A percentile compares a stretch with the other conserved stretches of the same genome.
These are phyloP conservation scores for Microtus montanus DNA, from an alignment of 2,113 vertebrate genomes.

Conservation along the genomic window DNA sequence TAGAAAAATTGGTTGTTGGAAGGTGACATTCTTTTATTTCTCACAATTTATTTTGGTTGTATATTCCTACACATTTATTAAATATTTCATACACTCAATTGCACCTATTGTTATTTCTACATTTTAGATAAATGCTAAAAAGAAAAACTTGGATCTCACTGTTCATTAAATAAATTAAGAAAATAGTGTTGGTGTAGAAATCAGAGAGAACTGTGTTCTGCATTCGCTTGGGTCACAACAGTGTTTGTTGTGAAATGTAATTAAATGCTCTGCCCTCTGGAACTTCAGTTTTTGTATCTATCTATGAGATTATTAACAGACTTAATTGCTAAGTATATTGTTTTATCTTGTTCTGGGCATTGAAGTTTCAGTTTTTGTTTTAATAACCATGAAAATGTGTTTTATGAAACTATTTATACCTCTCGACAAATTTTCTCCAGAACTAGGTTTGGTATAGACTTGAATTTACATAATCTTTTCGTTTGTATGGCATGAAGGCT, in stretches of 20 bases:
- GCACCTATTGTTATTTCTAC: slow-evolving; percentile 84
- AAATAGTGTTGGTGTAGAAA: slow-evolving; percentile 79
- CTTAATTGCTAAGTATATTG: slow-evolving; percentile 58
- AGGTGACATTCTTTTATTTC: slow-evolving; percentile 81
- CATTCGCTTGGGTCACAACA: slow-evolving; percentile 80
- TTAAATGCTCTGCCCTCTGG: slow-evolving; percentile 82
- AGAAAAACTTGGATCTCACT: slow-evolving; percentile 82
- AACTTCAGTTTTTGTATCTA: slow-evolving; percentile 74
- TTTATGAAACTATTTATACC: slow-evolving; percentile 71
- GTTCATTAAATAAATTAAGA: slow-evolving; percentile 83
- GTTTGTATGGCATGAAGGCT: slow-evolving; percentile 74
- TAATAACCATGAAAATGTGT: slow-evolving; percentile 69
- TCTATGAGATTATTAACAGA: slow-evolving; percentile 71
- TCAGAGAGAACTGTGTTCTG: slow-evolving; percentile 78
- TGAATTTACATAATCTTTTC: slow-evolving; percentile 66
- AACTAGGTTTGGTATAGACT: slow-evolving; percentile 80
- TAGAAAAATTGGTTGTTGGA: slow-evolving; percentile 80
- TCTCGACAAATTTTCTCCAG: slow-evolving; percentile 76
- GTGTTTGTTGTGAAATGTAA: slow-evolving; percentile 83
- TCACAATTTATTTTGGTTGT: slow-evolving; percentile 81
- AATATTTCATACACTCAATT: slow-evolving; percentile 85
- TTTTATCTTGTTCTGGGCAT: slow-evolving; percentile 72
- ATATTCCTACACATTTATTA: slow-evolving; percentile 83
- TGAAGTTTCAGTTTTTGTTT: slow-evolving; percentile 68
- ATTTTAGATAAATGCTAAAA: slow-evolving; percentile 83